A percentile compares a stretch with the other conserved stretches of the same genome.
Evolutionary conservation across 92 coral and sea anemone genomes (phyloP).

Genomic region (Paramuricea clavata): DNA sequence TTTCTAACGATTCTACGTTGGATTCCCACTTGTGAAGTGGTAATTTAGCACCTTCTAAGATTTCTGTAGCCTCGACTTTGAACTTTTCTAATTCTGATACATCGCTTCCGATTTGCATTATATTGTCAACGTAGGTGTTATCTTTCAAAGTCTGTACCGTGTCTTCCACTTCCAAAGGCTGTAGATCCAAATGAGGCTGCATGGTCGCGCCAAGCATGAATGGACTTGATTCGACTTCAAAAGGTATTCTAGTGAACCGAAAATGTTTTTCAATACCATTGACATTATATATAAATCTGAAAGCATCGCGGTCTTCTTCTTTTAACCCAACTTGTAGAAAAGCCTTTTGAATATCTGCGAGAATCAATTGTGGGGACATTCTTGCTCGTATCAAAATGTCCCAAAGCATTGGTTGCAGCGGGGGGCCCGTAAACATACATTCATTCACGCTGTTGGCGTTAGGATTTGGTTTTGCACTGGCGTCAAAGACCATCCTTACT

Average conservation of each 20-base stretch:
- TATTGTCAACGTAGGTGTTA: too few relatives aligned
- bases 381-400: slow-evolving; percentile 15
- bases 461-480: slow-evolving; percentile 62
- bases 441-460: slow-evolving; percentile 68
- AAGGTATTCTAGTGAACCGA: too few relatives aligned
- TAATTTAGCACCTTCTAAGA: slow-evolving; percentile 19
- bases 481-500: slow-evolving; percentile 60
- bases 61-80: slow-evolving; percentile 11
- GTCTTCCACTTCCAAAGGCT: slow-evolving; percentile 5
- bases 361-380: slow-evolving; percentile 59
- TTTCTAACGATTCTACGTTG: too few relatives aligned
- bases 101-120: slow-evolving; percentile 42
- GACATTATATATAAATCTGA: too few relatives aligned
- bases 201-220: slow-evolving; percentile 49
- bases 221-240: too few relatives aligned
- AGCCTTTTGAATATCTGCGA: too few relatives aligned
- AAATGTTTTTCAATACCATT: too few relatives aligned
- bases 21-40: too few relatives aligned
- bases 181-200: slow-evolving; percentile 55
- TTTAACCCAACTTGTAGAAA: too few relatives aligned
- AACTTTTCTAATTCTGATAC: slow-evolving; percentile 19
- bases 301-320: too few relatives aligned
- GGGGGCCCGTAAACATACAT: slow-evolving; percentile 67
- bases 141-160: slow-evolving; percentile 17
- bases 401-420: slow-evolving; percentile 65